These are phyloP conservation scores for Petrosia ficiformis DNA, from an alignment of 37 sponge, comb jelly and placozoan genomes.

Conservation along the genomic window DNA sequence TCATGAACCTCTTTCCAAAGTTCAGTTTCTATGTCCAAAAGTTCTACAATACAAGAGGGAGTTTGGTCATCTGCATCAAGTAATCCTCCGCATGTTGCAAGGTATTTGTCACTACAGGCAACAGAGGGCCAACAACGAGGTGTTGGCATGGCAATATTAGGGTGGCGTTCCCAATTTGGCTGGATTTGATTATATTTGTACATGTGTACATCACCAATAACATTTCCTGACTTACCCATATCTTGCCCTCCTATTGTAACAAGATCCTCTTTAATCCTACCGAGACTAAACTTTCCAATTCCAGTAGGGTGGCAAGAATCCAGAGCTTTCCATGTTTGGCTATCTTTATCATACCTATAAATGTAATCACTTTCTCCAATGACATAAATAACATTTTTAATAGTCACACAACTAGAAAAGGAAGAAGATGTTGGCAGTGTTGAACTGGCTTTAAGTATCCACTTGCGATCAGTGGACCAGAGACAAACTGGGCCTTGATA, in stretches of 20 bases:
- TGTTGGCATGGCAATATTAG: constrained; percentile 3
- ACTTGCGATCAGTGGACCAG: not conserved
- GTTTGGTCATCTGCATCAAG: not conserved
- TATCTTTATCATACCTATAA: not conserved
- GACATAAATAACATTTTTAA: not conserved
- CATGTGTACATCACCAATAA: not conserved
- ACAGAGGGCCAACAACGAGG: not conserved
- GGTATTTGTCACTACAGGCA: not conserved
- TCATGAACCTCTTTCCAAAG: no score
- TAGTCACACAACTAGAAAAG: not conserved
- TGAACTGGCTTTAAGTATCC: not conserved
- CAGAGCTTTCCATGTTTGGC: not conserved
- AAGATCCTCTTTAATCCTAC: not conserved
- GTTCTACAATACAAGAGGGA: no score
- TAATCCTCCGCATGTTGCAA: not conserved
- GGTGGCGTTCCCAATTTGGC: not conserved
- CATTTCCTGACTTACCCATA: not conserved
- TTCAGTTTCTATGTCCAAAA: no score
- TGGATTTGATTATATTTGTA: not conserved
- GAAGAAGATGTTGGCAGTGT: not conserved
- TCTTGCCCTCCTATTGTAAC: not conserved
- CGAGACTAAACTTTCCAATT: not conserved
- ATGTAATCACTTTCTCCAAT: not conserved
- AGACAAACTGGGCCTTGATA: not conserved
- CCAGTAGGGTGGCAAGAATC: not conserved